Conservation (phyloP, 2,113 vertebrate species). For the Austrofundulus limnaeus region DNA sequence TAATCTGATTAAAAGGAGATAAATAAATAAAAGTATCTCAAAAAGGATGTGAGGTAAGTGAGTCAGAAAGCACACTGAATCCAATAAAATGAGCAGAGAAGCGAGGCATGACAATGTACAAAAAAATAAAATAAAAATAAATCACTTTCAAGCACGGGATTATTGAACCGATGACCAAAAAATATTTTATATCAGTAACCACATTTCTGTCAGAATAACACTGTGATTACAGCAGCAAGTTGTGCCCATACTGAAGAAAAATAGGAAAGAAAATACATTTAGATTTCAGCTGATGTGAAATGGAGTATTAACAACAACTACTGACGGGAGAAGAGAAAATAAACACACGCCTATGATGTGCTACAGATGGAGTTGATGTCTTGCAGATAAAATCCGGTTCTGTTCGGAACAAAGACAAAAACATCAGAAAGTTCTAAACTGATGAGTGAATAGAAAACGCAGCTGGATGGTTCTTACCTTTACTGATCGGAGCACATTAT, state of each 20-base stretch:
- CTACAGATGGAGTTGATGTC: conserved; percentile 41
- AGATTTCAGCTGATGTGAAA: conserved; percentile 47
- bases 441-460: not conserved
- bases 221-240: conserved; percentile 75
- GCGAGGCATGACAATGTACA: conserved; percentile 67
- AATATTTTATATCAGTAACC: conserved; percentile 82
- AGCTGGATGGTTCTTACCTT: conserved; percentile 56
- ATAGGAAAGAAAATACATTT: conserved; percentile 29
- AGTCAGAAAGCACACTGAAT: conserved; percentile 77
- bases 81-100: conserved; percentile 64
- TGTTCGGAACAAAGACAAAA: conserved; percentile 36
- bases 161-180: conserved; percentile 54
- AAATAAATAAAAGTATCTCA: conserved; percentile 88
- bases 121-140: conserved; percentile 27
- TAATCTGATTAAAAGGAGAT: conserved; percentile 86
- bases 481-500: conserved; percentile 69
- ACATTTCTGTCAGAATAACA: conserved; percentile 74
- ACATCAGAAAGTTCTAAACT: conserved; percentile 3
- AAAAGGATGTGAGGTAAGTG: conserved; percentile 88
- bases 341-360: conserved; percentile 36
- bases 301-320: conserved; percentile 84
- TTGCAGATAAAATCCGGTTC: conserved; percentile 65
- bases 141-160: conserved; percentile 66
- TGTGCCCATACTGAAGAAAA: conserved; percentile 70
- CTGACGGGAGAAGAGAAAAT: conserved; percentile 74